Conservation (phyloP, 2,888 invertebrate species). For the Dryobotodes eremita region DNA sequence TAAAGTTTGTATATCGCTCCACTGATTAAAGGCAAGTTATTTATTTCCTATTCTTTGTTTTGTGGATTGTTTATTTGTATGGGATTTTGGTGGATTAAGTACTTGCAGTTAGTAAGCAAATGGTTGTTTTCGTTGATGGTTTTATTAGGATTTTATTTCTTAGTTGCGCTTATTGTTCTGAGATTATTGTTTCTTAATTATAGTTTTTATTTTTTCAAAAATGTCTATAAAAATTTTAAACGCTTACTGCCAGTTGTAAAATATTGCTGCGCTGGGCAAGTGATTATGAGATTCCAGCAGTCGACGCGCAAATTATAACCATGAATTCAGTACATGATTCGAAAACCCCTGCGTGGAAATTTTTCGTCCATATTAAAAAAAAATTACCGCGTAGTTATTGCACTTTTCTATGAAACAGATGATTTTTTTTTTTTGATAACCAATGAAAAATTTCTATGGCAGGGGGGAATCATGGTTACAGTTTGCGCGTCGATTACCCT, state of each 20-base stretch:
- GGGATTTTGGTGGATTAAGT: slow-evolving; percentile 8
- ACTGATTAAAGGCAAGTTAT: slow-evolving; percentile 54
- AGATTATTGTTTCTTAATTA: neutral
- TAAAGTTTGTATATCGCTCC: slow-evolving; percentile 55
- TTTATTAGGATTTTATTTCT: too few relatives aligned
- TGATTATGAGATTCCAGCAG: neutral
- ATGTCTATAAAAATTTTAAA: neutral
- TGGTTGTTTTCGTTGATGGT: slow-evolving; percentile 3
- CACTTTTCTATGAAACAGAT: too few relatives aligned
- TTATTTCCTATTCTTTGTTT: slow-evolving; percentile 50
- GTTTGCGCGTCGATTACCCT: too few relatives aligned
- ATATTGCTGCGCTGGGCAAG: neutral
- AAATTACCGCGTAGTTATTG: too few relatives aligned
- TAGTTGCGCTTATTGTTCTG: neutral
- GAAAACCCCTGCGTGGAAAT: too few relatives aligned
- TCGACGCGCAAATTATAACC: neutral
- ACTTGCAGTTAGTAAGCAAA: slow-evolving; percentile 17
- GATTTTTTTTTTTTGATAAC: too few relatives aligned
- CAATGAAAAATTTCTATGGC: too few relatives aligned
- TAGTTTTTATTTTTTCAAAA: neutral
- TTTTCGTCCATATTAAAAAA: too few relatives aligned
- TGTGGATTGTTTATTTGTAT: slow-evolving; percentile 29
- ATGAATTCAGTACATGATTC: too few relatives aligned
- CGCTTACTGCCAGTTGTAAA: neutral
- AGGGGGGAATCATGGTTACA: too few relatives aligned